Conservation (phyloP, 1,140 invertebrate genomes). For the Zaprionus ghesquierei region DNA sequence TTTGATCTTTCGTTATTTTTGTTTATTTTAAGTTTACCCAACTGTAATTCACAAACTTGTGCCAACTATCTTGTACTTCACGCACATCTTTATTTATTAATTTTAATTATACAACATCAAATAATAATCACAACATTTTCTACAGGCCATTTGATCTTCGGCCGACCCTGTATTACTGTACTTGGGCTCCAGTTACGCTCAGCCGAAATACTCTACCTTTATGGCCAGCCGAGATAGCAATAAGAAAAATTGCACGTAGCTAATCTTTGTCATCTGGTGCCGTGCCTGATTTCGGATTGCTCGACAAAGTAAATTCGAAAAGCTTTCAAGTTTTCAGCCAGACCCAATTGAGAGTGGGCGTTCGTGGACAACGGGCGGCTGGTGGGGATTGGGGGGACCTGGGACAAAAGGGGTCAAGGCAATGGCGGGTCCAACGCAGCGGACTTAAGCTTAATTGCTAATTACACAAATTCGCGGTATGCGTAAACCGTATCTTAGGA, state of each 20-base stretch:
- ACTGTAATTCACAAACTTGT: background rate
- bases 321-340: slow-evolving; percentile 44
- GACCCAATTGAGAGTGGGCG: slow-evolving; percentile 2
- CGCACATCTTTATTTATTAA: slow-evolving; percentile 11
- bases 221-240: slow-evolving; percentile 38
- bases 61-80: background rate
- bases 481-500: slow-evolving; percentile 38
- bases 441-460: slow-evolving; percentile 70
- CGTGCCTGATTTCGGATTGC: slow-evolving; percentile 64
- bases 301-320: slow-evolving; percentile 56
- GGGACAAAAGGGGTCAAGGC: slow-evolving; percentile 18
- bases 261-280: slow-evolving; percentile 76
- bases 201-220: slow-evolving; percentile 23
- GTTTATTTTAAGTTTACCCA: background rate
- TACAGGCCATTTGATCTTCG: slow-evolving; percentile 14
- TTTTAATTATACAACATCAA: slow-evolving; percentile 22
- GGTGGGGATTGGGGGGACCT: background rate
- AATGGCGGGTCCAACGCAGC: slow-evolving; percentile 24
- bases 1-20: background rate
- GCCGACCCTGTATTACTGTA: background rate
- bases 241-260: slow-evolving; percentile 69
- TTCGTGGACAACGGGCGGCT: background rate
- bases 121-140: background rate
- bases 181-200: background rate
- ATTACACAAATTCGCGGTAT: slow-evolving; percentile 76